Conservation (phyloP, 2,797 vertebrate species). For the Vultur gryphus region DNA sequence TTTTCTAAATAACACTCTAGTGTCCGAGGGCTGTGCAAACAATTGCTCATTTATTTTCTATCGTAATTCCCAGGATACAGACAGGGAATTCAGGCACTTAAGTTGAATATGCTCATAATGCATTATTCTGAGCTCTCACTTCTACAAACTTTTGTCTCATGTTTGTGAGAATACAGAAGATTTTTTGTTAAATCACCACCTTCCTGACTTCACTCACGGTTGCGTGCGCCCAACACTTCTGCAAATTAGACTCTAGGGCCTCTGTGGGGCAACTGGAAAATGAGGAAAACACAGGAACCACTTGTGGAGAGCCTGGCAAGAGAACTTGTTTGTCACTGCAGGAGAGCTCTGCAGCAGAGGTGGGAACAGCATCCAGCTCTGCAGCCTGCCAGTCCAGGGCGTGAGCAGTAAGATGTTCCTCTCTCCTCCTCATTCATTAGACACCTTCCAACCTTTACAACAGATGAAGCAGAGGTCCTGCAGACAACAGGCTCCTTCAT, state of each 20-base stretch:
- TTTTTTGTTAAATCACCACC: neutral
- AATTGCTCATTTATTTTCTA: neutral
- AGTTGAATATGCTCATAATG: neutral
- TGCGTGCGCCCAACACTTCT: accelerated
- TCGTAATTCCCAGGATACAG: neutral
- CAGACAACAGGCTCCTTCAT: neutral
- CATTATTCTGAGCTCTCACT: neutral
- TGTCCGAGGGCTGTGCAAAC: neutral
- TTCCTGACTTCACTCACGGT: neutral
- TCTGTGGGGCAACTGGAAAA: neutral
- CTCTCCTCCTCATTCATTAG: neutral
- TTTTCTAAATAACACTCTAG: neutral
- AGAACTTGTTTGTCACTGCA: neutral
- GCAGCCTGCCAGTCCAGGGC: neutral
- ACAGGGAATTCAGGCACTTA: neutral
- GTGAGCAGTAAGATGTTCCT: neutral
- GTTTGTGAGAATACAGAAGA: neutral
- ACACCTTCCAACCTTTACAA: neutral
- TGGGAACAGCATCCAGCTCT: neutral
- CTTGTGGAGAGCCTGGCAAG: neutral
- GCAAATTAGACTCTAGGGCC: neutral
- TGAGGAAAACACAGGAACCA: neutral
- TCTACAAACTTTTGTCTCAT: neutral
- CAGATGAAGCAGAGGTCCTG: neutral
- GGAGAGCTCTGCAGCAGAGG: neutral